Evolutionary conservation across 2,113 vertebrate species (phyloP).

Genomic region (Gasterosteus nipponicus): DNA sequence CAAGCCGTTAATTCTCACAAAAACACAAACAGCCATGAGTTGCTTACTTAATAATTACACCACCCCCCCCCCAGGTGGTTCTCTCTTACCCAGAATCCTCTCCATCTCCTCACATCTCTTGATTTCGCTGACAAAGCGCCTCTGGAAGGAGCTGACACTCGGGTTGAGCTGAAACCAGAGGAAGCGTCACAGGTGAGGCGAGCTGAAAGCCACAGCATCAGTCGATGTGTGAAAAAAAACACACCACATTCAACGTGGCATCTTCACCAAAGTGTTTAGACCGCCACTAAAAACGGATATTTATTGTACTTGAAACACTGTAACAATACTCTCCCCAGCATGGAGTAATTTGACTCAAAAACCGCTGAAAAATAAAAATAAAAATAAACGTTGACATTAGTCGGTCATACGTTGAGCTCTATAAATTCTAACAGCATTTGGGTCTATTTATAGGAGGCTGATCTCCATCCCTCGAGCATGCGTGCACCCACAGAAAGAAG

Average conservation of each 20-base stretch:
- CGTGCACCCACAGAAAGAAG: background rate
- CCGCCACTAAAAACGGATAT: too few relatives aligned
- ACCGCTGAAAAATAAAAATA: background rate
- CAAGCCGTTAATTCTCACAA: background rate
- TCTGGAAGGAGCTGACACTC: constrained; percentile 93
- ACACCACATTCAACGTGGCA: background rate
- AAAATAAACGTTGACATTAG: background rate
- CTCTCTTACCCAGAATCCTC: constrained; percentile 87
- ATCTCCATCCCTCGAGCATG: background rate
- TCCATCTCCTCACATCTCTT: constrained; percentile 98
- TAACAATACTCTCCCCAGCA: background rate
- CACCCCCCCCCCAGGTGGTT: constrained; percentile 23
- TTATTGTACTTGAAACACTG: background rate
- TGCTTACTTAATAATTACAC: background rate
- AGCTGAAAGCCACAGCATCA: constrained; percentile 23
- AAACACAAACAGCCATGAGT: background rate
- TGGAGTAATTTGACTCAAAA: background rate
- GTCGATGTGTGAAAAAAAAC: background rate
- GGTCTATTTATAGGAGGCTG: background rate
- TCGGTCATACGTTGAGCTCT: background rate
- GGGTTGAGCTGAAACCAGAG: constrained; percentile 91
- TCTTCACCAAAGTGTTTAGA: background rate
- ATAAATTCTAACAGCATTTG: background rate
- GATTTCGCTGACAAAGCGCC: constrained; percentile 96
- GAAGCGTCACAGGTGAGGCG: constrained; percentile 57